Percentiles rank a stretch among this genome's conserved stretches.
phyloP scores from a whole-genome alignment of 2,888 invertebrate genomes.

The Hypolimnas misippus region DNA sequence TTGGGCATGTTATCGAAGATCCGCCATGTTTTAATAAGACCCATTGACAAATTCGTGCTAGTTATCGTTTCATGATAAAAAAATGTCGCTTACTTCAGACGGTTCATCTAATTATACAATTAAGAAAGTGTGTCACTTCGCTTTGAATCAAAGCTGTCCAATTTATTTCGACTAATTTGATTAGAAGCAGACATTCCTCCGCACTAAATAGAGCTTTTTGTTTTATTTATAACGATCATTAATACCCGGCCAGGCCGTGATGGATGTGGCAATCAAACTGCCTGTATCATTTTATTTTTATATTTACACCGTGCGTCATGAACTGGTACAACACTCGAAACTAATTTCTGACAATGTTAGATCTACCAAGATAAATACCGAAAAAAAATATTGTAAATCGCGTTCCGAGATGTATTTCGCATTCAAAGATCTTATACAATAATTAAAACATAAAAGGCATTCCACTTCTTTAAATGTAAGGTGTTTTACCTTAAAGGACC shows the following conservation, averaged over 20 bases:
- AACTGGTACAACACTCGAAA: conserved; percentile 23
- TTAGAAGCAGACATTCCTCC: conserved; percentile 30
- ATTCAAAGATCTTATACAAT: background rate
- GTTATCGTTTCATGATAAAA: too few species aligned
- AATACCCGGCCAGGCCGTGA: conserved; percentile 26
- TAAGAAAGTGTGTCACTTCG: conserved; percentile 13
- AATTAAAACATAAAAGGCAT: background rate
- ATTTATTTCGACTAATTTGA: conserved; percentile 37
- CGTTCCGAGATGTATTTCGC: background rate
- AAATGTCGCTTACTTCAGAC: background rate
- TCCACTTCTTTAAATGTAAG: too few species aligned
- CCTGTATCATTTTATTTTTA: conserved; percentile 38
- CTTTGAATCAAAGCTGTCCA: conserved; percentile 23
- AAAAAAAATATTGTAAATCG: background rate
- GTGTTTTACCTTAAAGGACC: too few species aligned
- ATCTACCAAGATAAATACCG: conserved; percentile 11
- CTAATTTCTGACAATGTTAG: conserved; percentile 16
- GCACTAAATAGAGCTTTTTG: conserved; percentile 28
- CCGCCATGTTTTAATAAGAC: too few species aligned
- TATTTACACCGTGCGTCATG: conserved; percentile 23
- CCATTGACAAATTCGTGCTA: too few species aligned
- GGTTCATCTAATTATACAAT: conserved; percentile 14
- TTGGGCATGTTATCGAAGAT: too few species aligned
- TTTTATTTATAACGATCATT: conserved; percentile 39
- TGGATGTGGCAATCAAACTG: conserved; percentile 39